Percentiles rank a stretch among this genome's conserved stretches.
Evolutionary conservation across 2,113 vertebrate species (phyloP).

Genomic region (Haplochromis vanheusdeni): DNA sequence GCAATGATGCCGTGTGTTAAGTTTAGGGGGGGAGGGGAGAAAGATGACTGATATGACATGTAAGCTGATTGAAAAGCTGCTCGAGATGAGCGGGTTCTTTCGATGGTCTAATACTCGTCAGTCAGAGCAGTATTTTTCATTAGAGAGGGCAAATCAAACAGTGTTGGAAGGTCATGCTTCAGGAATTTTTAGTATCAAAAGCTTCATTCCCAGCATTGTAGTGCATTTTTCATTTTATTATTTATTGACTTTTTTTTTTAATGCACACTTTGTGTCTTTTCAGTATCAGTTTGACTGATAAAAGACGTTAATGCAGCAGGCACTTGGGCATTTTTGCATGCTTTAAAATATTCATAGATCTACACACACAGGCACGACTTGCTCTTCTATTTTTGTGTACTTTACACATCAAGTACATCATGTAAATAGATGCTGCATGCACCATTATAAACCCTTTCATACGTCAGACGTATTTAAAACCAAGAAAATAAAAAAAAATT

Average conservation of each 20-base stretch:
- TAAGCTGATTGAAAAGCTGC: constrained; percentile 59
- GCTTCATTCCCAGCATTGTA: not conserved
- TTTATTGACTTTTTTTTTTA: not conserved
- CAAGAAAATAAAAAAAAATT: not conserved
- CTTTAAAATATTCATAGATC: not conserved
- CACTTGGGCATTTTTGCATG: not conserved
- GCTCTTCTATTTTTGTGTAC: not conserved
- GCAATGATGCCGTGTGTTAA: not conserved
- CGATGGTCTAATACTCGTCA: constrained; percentile 19
- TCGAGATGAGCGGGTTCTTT: constrained; percentile 36
- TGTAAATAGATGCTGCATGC: not conserved
- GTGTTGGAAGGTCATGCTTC: not conserved
- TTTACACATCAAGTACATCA: not conserved
- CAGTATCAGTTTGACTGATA: not conserved
- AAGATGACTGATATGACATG: constrained; percentile 31
- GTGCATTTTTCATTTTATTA: not conserved
- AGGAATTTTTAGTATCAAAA: not conserved
- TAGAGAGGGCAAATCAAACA: not conserved
- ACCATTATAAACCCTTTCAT: not conserved
- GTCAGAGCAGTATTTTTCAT: not conserved
- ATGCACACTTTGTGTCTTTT: not conserved
- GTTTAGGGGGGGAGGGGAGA: not conserved
- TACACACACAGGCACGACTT: not conserved
- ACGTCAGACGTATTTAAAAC: not conserved
- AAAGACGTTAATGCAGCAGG: not conserved